Evolutionary conservation across 2,888 invertebrate genomes (phyloP).

Genomic region (Nowickia ferox): DNA sequence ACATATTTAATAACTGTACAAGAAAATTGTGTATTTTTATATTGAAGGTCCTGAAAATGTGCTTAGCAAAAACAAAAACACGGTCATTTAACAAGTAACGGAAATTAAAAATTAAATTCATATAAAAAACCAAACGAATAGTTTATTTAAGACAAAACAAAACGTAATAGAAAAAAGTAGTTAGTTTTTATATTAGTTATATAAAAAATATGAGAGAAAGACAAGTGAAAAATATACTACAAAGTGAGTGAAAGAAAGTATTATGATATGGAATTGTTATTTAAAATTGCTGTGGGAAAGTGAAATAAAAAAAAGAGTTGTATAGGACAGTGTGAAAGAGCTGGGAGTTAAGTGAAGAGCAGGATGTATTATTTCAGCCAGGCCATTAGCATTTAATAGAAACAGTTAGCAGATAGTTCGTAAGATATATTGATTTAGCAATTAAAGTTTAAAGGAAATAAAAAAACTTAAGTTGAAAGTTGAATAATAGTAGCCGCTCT

Average conservation of each 20-base stretch:
- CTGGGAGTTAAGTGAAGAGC: slow-evolving; percentile 7
- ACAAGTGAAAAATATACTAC: slow-evolving; percentile 55
- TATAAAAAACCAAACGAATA: slow-evolving; percentile 1
- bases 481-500: slow-evolving; percentile 42
- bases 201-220: slow-evolving; percentile 11
- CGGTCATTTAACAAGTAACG: neutral
- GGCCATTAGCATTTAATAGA: slow-evolving; percentile 46
- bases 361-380: slow-evolving; percentile 27
- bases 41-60: slow-evolving; percentile 26
- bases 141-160: neutral
- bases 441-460: slow-evolving; percentile 29
- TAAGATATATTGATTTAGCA: slow-evolving; percentile 20
- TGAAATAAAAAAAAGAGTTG: neutral
- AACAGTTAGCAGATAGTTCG: slow-evolving; percentile 16
- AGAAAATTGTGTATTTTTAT: neutral
- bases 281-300: neutral
- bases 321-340: neutral
- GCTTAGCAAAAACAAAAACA: neutral
- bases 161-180: neutral
- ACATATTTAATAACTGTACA: neutral
- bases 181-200: slow-evolving; percentile 15
- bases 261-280: slow-evolving; percentile 18
- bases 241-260: slow-evolving; percentile 34
- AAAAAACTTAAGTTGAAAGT: slow-evolving; percentile 16
- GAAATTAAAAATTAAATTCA: slow-evolving; percentile 8